Evolutionary conservation across 2,888 invertebrate genomes (phyloP), one percentile per base, ranked within the genome.

Genomic region (Pogonocherus hispidulus): DNA sequence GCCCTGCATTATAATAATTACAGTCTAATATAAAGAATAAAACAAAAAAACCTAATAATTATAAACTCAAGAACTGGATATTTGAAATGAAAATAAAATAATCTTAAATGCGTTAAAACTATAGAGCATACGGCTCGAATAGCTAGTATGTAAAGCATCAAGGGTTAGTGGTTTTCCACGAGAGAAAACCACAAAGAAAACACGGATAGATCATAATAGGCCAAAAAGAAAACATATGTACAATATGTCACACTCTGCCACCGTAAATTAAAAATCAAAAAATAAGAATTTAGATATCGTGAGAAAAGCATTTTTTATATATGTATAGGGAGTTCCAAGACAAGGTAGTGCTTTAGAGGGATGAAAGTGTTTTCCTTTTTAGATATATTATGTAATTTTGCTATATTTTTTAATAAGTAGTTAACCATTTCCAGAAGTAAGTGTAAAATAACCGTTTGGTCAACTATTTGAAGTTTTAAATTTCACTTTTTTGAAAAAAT

Each of bases 1-100:
- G 63, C 71, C 72, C 71, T 73, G 72, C 71, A 76, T 72, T 70
- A 73, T 64, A 69, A 67, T 72, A 75, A 74, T 73, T 75, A 62
- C 51, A 62, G 62, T 51, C 59, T 59, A 62, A 62, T 62, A 47
- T 59, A 59, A n/a, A 46, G 57, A 46, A 27, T 63, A 75, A 70
- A 68, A 72, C 67, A 73, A 67, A 52, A 67, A 55, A 67, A 73
- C 59, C 59, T 72, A 72, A 67, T 71, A 47, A 69, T 65, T 63
- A 57, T 60, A 32, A 59, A 62, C 62, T 55, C 59, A 51, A 47
- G 60, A 66, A 63, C 56, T 69, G 56, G 56, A 65, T 67, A 72
- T 64, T 69, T 67, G 59, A 60, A 63, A 60, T 55, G 44, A 63
- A 68, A 55, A 55, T 55, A 57, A 32, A 62, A 41, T 37, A 57